Conservation (phyloP, 2,113 vertebrate species). For the Scatophagus argus region DNA sequence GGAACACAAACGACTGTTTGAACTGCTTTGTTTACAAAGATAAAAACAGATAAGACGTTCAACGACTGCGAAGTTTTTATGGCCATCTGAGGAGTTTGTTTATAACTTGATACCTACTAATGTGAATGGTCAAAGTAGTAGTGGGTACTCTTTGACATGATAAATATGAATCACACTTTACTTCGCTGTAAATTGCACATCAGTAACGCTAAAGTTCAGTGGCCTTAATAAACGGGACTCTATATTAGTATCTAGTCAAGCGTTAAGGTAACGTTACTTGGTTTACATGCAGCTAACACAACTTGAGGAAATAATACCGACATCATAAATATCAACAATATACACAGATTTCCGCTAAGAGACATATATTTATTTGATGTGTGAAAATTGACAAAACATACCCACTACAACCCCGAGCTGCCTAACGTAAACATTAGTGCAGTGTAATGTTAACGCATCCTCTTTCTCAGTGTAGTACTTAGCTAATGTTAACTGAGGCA, state of each 20-base stretch:
- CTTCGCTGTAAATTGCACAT: not conserved
- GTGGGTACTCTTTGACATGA: constrained; percentile 18
- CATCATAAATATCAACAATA: not conserved
- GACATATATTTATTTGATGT: not conserved
- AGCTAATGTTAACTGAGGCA: constrained; percentile 27
- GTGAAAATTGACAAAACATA: not conserved
- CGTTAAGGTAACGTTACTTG: not conserved
- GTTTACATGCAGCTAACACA: not conserved
- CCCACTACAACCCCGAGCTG: not conserved
- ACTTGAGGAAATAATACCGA: not conserved
- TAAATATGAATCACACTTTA: not conserved
- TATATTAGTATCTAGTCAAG: not conserved
- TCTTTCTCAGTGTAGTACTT: constrained; percentile 21
- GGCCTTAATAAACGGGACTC: constrained; percentile 3
- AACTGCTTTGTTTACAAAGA: constrained; percentile 70
- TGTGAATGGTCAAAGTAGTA: not conserved
- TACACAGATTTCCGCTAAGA: not conserved
- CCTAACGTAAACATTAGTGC: constrained; percentile 49
- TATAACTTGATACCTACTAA: not conserved
- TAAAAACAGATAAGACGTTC: constrained; percentile 58
- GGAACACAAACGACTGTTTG: constrained; percentile 52
- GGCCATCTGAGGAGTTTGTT: not conserved
- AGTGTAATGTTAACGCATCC: constrained; percentile 37
- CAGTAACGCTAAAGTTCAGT: not conserved
- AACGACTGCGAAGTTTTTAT: constrained; percentile 55